A percentile compares a stretch with the other conserved stretches of the same genome.
phyloP scores from a whole-genome alignment of 2,113 vertebrate species.

The Istiophorus platypterus region DNA sequence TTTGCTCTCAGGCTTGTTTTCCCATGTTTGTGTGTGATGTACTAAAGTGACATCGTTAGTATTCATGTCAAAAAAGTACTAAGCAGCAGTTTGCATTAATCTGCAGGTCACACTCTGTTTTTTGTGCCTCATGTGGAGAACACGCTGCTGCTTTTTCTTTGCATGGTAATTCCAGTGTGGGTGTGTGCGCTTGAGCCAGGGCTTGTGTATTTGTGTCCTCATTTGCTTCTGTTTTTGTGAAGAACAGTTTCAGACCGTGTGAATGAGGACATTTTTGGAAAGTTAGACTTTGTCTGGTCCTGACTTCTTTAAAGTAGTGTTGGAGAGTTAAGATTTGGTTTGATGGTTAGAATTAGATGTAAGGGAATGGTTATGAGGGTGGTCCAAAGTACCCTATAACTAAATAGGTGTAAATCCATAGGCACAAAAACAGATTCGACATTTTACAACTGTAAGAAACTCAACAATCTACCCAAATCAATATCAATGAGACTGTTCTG shows the following conservation, averaged over 20 bases:
- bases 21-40: not conserved
- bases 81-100: not conserved
- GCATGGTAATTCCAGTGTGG: not conserved
- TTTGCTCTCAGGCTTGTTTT: not conserved
- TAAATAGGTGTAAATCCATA: no score
- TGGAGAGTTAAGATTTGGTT: not conserved
- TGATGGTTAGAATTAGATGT: no score
- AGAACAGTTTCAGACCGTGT: not conserved
- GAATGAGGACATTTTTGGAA: not conserved
- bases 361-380: no score
- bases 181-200: not conserved
- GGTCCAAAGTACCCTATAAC: no score
- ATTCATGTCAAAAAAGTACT: not conserved
- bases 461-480: no score
- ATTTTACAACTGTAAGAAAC: no score
- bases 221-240: not conserved
- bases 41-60: not conserved
- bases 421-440: no score
- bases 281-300: not conserved
- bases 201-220: not conserved
- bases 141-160: slow-evolving; percentile 12
- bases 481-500: no score
- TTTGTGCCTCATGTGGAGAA: slow-evolving; percentile 13
- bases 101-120: slow-evolving; percentile 19
- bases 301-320: not conserved